These are phyloP conservation scores for Umimayanthus chanpuru DNA, from an alignment of 92 coral and sea anemone genomes.

Conservation along the genomic window DNA sequence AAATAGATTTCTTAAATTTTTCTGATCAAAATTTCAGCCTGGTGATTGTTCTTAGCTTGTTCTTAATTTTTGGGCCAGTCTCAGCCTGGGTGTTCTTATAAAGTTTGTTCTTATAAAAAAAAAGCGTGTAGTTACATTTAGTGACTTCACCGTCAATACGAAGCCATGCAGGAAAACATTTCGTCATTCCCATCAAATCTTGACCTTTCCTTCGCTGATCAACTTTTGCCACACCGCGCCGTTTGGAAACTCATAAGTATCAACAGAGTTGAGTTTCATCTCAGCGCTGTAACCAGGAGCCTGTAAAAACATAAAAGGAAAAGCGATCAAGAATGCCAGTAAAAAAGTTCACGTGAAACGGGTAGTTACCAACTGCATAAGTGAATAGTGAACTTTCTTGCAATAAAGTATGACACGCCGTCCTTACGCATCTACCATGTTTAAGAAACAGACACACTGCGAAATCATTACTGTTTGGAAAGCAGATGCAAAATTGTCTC, in stretches of 20 bases:
- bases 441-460: too few species aligned
- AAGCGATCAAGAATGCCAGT: neutral
- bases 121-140: neutral
- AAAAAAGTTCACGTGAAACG: neutral
- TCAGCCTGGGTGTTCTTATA: too few species aligned
- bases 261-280: conserved; percentile 74
- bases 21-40: too few species aligned
- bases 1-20: too few species aligned
- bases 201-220: conserved; percentile 58
- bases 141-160: neutral
- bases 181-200: neutral
- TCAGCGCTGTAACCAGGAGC: conserved; percentile 92
- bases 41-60: too few species aligned
- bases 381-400: neutral
- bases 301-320: conserved; percentile 48
- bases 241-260: conserved; percentile 74
- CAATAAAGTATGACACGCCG: neutral
- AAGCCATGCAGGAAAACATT: neutral
- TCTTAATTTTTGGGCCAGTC: too few species aligned
- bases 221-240: conserved; percentile 78
- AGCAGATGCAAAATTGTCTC: neutral
- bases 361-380: neutral
- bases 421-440: too few species aligned
- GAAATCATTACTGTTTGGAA: neutral
- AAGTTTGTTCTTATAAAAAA: too few species aligned